A percentile compares a stretch with the other conserved stretches of the same genome.
Evolutionary conservation across 1,140 invertebrate species (phyloP).

Genomic region (Marisa cornuarietis): DNA sequence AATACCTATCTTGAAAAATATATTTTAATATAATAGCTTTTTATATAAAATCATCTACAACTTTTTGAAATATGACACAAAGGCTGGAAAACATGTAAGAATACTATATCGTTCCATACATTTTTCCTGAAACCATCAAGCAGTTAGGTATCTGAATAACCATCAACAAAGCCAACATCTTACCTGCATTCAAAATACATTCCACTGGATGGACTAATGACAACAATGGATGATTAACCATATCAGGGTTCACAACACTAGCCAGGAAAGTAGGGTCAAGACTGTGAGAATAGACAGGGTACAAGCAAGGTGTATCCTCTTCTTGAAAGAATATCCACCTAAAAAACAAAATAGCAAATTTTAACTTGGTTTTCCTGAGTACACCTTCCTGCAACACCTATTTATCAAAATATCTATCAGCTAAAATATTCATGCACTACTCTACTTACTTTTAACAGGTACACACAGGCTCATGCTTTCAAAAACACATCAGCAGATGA

Average conservation of each 20-base stretch:
- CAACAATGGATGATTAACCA: conserved; percentile 42
- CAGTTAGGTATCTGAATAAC: neutral
- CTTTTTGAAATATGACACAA: no score
- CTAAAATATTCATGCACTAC: no score
- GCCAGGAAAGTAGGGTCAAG: conserved; percentile 55
- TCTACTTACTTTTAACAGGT: no score
- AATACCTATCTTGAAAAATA: neutral
- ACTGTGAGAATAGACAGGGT: conserved; percentile 48
- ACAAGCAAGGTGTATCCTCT: conserved; percentile 43
- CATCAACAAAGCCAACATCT: neutral
- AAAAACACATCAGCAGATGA: no score
- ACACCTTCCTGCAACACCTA: no score
- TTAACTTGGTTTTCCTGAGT: no score
- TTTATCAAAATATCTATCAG: no score
- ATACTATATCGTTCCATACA: no score
- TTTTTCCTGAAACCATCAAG: no score
- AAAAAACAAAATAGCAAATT: conserved; percentile 18
- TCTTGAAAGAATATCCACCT: conserved; percentile 57
- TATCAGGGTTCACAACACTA: conserved; percentile 36
- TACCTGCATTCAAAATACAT: conserved; percentile 51
- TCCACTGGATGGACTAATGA: conserved; percentile 43
- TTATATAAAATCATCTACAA: neutral
- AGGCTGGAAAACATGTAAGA: no score
- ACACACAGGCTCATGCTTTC: no score
- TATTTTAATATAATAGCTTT: neutral